Evolutionary conservation across 2,797 vertebrate species (phyloP).

Genomic region (Syndactyla subalaris): DNA sequence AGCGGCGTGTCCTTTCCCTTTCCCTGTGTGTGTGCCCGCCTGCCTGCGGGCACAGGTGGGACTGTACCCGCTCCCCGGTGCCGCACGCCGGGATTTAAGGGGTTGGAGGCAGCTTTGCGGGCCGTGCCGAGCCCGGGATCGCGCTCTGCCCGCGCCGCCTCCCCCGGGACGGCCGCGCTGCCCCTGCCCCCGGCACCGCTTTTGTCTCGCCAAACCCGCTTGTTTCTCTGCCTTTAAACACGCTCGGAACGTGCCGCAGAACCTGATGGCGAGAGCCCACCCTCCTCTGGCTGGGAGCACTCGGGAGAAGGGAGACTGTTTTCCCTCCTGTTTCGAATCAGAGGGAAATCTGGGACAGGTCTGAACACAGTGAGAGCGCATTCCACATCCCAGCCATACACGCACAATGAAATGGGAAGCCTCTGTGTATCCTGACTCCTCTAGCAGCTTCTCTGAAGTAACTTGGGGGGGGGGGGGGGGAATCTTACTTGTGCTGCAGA

Average conservation of each 20-base stretch:
- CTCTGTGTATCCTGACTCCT: neutral
- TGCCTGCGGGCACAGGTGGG: conserved; percentile 2
- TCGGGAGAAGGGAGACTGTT: neutral
- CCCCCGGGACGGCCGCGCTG: neutral
- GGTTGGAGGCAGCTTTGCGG: neutral
- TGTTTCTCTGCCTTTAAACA: neutral
- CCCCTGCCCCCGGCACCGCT: neutral
- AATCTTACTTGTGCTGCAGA: neutral
- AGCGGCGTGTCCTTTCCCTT: neutral
- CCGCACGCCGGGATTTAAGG: neutral
- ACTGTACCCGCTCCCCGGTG: neutral
- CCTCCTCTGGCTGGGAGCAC: neutral
- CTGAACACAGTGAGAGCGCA: conserved; percentile 32
- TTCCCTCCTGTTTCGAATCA: neutral
- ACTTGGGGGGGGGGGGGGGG: neutral
- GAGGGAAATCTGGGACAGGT: conserved; percentile 51
- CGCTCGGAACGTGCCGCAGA: neutral
- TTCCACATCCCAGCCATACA: conserved; percentile 14
- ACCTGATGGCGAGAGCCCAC: neutral
- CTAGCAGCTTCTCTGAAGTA: conserved; percentile 17
- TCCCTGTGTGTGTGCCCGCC: neutral
- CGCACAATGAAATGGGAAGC: neutral
- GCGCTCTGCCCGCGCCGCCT: neutral
- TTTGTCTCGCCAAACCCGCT: neutral
- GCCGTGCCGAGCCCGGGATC: neutral